Base-by-base conservation (phyloP, 2,888 invertebrate genomes). In the Spatulosminthurus flaviceps region DNA sequence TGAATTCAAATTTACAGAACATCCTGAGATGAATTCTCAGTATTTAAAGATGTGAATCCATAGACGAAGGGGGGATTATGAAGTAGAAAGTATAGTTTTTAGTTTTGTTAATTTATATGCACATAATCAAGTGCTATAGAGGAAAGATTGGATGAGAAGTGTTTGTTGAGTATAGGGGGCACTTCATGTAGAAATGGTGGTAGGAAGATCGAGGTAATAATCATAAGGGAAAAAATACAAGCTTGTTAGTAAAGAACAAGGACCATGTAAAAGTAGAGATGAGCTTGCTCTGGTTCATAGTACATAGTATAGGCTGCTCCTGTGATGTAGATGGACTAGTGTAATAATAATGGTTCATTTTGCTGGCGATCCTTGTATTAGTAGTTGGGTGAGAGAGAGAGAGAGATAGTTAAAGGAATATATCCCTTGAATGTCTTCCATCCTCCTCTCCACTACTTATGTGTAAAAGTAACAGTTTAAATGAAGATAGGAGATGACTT, bases 21-120 rank as follows among this genome's bases (percentile, higher is more conserved):
- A 34, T 34, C 51, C 69, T 77, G 77, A 71, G 77, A 77, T 77
- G 70, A 77, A 77, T 77, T 77, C n/a, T n/a, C 51, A 77, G 71
- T 34, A 70, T 26, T 28, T 16, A 69, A 11, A 34, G 69, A 69
- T 42, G 41, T 42, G 28, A 19, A 41, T 34, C 4, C 26, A 70
- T 66, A 41, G 66, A 66, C 22, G 26, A n/a, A 4, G 4, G n/a
- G 64, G 19, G 21, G 64, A 64, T 26, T n/a, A n/a, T n/a, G n/a
- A n/a, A n/a, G 75, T 75, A 75, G 61, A 75, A 75, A 64, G 64
- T 75, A n/a, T n/a, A 75, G 61, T 75, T 75, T 75, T 75, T 75
- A 64, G 61, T 34, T 75, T 75, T 75, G 75, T 75, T 75, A 75
- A 75, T 75, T 75, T 75, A 75, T 75, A 64, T 64, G 41, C 64